Percentiles rank a stretch among this genome's conserved stretches.
Conservation (phyloP, 2,113 vertebrate genomes). For the Electrona antarctica region DNA sequence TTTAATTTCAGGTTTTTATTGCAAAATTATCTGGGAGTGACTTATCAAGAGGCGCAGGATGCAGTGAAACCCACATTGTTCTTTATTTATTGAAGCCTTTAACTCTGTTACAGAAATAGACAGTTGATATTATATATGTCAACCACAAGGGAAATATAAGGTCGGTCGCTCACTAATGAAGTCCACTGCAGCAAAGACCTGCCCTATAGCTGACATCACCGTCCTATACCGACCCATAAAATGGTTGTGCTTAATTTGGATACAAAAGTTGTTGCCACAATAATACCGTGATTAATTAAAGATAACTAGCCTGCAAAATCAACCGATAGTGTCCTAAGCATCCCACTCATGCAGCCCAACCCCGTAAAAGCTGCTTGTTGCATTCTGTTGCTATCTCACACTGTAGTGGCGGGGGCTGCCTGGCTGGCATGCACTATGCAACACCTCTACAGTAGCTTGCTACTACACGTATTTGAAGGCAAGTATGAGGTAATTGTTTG, state of each 20-base stretch:
- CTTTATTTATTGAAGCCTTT: constrained; percentile 21
- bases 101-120: constrained; percentile 55
- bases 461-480: constrained; percentile 51
- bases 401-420: too few species aligned
- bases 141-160: constrained; percentile 61
- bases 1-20: neutral
- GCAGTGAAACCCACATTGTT: neutral
- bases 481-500: constrained; percentile 83
- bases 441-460: constrained; percentile 52
- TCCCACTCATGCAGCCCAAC: too few species aligned
- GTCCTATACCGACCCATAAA: constrained; percentile 1
- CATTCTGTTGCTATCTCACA: too few species aligned
- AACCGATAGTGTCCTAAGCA: too few species aligned
- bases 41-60: neutral
- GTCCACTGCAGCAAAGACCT: constrained; percentile 23
- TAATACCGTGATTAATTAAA: too few species aligned
- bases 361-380: too few species aligned
- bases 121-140: constrained; percentile 60
- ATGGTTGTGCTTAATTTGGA: too few species aligned
- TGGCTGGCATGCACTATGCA: constrained; percentile 15
- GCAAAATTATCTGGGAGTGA: neutral
- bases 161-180: constrained; percentile 48
- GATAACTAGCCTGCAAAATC: too few species aligned
- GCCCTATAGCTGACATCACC: constrained; percentile 8
- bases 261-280: too few species aligned